Conservation (phyloP, 2,113 vertebrate species). For the Ceratotherium simum region DNA sequence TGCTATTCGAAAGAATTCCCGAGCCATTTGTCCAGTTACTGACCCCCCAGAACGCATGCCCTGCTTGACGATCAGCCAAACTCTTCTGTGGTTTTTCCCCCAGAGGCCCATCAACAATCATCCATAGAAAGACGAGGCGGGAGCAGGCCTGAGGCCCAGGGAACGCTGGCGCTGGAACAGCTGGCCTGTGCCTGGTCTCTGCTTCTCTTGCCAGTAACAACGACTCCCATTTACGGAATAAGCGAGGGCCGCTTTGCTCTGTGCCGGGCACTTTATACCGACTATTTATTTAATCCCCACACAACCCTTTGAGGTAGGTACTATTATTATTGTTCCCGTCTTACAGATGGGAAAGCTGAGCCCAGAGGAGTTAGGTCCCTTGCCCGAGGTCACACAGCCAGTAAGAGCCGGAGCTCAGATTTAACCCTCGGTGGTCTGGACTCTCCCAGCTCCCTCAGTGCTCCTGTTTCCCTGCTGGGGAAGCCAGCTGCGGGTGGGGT, state of each 20-base stretch:
- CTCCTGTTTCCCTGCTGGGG: not conserved
- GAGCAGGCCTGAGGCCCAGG: not conserved
- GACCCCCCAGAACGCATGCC: not conserved
- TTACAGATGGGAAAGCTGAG: not conserved
- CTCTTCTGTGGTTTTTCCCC: not conserved
- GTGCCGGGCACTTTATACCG: accelerated
- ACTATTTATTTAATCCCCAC: not conserved
- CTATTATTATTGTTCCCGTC: not conserved
- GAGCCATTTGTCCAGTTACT: not conserved
- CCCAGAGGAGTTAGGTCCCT: not conserved
- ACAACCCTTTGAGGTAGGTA: not conserved
- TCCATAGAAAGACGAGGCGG: accelerated
- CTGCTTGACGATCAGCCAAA: not conserved
- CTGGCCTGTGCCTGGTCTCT: not conserved
- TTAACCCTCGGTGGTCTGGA: not conserved
- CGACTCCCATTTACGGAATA: not conserved
- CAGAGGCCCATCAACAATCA: not conserved
- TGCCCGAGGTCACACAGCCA: not conserved
- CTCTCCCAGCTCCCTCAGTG: not conserved
- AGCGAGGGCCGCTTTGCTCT: accelerated
- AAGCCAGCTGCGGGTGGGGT: not conserved
- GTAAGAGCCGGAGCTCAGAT: not conserved
- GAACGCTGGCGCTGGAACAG: not conserved
- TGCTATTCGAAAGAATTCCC: too few relatives aligned
- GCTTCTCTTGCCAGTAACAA: not conserved